These are phyloP conservation scores for Forbesichthys papilliferus DNA, from an alignment of 2,113 vertebrate species.

Conservation along the genomic window DNA sequence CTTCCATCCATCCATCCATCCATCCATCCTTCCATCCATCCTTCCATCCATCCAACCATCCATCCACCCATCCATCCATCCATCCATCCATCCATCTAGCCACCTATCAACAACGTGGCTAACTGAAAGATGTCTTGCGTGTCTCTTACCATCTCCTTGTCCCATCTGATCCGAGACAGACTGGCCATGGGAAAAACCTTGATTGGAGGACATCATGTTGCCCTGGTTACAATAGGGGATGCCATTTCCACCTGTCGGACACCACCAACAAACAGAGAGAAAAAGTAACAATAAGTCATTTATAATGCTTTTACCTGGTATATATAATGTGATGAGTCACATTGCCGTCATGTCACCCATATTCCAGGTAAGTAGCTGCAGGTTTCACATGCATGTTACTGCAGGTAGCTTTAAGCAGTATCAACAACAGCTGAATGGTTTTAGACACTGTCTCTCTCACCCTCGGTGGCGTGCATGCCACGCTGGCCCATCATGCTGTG, in stretches of 20 bases:
- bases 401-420: no score
- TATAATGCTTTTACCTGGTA: no score
- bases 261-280: constrained; percentile 1
- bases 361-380: no score
- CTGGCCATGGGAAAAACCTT: constrained; percentile 76
- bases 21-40: background rate
- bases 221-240: constrained; percentile 85
- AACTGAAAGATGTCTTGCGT: background rate
- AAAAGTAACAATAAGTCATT: background rate
- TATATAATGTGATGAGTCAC: no score
- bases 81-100: background rate
- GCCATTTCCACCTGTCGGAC: constrained; percentile 78
- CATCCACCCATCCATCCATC: background rate
- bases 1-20: background rate
- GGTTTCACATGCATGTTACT: no score
- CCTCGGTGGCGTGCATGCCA: constrained; percentile 68
- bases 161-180: constrained; percentile 77
- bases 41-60: background rate
- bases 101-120: background rate
- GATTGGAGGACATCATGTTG: constrained; percentile 80
- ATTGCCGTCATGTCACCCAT: no score
- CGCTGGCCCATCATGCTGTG: constrained; percentile 78
- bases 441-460: constrained; percentile 57
- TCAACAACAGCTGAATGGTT: constrained; percentile 32
- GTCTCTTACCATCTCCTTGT: constrained; percentile 82